Percentiles rank a stretch among this genome's conserved stretches.
These are phyloP conservation scores for Mionectes olivaceus DNA, from an alignment of 2,797 vertebrate genomes.

Conservation along the genomic window DNA sequence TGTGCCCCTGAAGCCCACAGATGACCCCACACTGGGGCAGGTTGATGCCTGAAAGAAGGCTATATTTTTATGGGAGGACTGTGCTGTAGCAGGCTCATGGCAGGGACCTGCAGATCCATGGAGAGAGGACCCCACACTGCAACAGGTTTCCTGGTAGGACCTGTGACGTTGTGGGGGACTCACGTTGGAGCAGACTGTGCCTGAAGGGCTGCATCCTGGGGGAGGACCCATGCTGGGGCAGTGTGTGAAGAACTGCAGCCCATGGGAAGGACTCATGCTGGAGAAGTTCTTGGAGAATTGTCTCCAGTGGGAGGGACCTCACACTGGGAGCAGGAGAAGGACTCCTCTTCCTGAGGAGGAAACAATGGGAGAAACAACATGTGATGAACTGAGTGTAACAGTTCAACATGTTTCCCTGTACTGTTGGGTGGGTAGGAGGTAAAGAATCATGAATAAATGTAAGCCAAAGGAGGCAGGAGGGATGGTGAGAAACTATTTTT, in stretches of 20 bases:
- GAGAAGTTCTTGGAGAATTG: neutral
- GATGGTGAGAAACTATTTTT: neutral
- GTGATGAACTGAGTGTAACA: rapidly evolving
- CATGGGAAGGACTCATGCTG: neutral
- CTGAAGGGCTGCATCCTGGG: neutral
- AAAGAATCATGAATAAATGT: neutral
- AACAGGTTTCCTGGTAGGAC: neutral
- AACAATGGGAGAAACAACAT: neutral
- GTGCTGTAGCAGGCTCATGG: neutral
- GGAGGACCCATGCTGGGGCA: too few relatives aligned
- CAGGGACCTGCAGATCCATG: neutral
- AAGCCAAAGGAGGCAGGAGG: neutral
- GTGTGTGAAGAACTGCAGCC: neutral
- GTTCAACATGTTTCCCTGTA: neutral
- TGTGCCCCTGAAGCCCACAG: neutral
- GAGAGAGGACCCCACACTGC: neutral
- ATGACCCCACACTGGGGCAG: rapidly evolving
- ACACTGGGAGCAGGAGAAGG: neutral
- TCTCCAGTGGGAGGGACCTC: neutral
- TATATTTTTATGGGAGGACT: neutral
- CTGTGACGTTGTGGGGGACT: neutral
- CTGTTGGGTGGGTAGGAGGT: rapidly evolving
- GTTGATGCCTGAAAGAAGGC: neutral
- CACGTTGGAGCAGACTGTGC: rapidly evolving
- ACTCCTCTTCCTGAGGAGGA: neutral